Conservation (phyloP, 2,888 invertebrate genomes). For the Norana najaformis region DNA sequence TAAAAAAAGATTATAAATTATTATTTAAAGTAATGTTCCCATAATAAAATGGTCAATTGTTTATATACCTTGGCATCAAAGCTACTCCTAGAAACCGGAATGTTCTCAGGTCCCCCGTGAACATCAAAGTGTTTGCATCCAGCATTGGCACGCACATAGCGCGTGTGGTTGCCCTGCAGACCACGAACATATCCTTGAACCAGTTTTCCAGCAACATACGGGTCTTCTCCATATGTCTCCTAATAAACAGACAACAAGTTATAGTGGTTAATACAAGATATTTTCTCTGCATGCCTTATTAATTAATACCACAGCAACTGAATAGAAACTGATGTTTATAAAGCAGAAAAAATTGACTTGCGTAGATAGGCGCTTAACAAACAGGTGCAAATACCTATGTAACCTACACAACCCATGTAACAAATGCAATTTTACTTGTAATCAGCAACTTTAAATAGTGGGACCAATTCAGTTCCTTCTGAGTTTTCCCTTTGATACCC, state of each 20-base stretch:
- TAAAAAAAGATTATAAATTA: not conserved
- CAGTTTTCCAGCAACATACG: conserved; percentile 53
- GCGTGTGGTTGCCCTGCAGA: conserved; percentile 52
- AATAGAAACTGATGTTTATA: too few species aligned
- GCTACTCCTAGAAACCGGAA: conserved; percentile 45
- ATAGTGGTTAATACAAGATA: not conserved
- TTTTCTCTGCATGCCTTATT: not conserved
- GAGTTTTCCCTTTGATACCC: too few species aligned
- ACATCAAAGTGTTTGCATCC: conserved; percentile 60
- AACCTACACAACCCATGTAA: too few species aligned
- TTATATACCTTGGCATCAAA: conserved; percentile 43
- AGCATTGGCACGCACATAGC: conserved; percentile 55
- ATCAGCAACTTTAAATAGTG: too few species aligned
- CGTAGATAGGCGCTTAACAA: too few species aligned
- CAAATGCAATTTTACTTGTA: too few species aligned
- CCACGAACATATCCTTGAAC: conserved; percentile 54
- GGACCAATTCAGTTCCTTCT: too few species aligned
- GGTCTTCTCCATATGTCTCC: conserved; percentile 61
- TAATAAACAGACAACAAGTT: conserved; percentile 38
- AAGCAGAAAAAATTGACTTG: too few species aligned
- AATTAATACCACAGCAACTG: too few species aligned
- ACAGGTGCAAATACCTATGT: too few species aligned
- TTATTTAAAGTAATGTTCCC: not conserved
- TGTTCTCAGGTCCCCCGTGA: conserved; percentile 58
- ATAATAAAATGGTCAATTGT: not conserved